Evolutionary conservation across 2,888 invertebrate genomes (phyloP).

Genomic region (Willowsia nigromaculata): DNA sequence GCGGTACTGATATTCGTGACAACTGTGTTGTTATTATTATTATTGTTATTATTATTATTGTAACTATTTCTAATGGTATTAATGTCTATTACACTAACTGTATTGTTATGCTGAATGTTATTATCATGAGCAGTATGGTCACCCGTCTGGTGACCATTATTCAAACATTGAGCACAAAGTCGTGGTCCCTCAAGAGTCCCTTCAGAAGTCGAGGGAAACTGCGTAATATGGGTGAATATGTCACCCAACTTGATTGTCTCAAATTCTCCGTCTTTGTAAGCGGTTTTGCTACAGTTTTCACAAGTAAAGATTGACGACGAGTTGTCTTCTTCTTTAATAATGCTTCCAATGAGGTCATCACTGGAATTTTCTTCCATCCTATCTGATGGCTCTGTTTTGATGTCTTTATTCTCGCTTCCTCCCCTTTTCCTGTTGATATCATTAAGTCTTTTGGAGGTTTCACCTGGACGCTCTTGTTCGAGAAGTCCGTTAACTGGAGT

Average conservation of each 20-base stretch:
- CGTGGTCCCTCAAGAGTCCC: slow-evolving; percentile 68
- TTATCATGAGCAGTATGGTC: slow-evolving; percentile 60
- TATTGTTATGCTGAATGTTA: slow-evolving; percentile 53
- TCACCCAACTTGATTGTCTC: slow-evolving; percentile 78
- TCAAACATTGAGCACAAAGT: slow-evolving; percentile 72
- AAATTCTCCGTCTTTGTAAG: slow-evolving; percentile 77
- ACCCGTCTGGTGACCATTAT: slow-evolving; percentile 37
- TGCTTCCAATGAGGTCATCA: slow-evolving; percentile 50
- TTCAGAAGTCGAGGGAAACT: slow-evolving; percentile 73
- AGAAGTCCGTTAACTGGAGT: background rate
- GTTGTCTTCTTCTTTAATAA: slow-evolving; percentile 48
- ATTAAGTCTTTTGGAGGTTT: background rate
- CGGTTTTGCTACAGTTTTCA: slow-evolving; percentile 76
- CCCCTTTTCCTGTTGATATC: slow-evolving; percentile 14
- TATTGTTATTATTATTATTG: too few species aligned
- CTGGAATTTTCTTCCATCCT: slow-evolving; percentile 49
- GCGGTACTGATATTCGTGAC: slow-evolving; percentile 49
- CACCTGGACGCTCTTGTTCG: background rate
- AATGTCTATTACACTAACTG: slow-evolving; percentile 45
- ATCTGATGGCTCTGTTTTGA: slow-evolving; percentile 12
- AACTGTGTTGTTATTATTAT: slow-evolving; percentile 41
- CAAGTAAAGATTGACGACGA: slow-evolving; percentile 72
- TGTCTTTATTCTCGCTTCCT: slow-evolving; percentile 10
- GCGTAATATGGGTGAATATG: slow-evolving; percentile 76
- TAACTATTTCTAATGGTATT: slow-evolving; percentile 42